Evolutionary conservation across 2,113 vertebrate species (phyloP).

Genomic region (Macquaria australasica): DNA sequence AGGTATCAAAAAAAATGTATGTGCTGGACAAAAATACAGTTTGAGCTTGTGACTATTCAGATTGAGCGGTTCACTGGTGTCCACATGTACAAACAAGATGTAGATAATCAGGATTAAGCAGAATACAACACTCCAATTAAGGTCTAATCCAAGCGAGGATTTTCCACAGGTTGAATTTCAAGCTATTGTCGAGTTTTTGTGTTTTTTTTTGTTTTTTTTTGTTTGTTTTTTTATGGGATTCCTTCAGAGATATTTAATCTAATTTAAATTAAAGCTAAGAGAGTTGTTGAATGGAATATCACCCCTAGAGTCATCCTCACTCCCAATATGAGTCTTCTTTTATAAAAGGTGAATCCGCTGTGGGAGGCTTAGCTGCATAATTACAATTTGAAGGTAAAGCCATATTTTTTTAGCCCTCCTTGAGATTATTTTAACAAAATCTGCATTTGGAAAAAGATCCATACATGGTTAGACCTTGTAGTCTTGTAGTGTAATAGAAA

Average conservation of each 20-base stretch:
- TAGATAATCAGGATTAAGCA: conserved; percentile 56
- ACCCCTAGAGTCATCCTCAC: background rate
- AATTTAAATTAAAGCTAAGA: background rate
- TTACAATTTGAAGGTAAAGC: background rate
- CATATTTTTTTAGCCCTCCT: background rate
- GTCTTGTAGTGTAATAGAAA: background rate
- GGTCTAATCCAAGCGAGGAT: background rate
- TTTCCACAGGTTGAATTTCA: conserved; percentile 20
- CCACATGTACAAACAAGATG: conserved; percentile 41
- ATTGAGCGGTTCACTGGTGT: conserved; percentile 12
- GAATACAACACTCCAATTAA: conserved; percentile 21
- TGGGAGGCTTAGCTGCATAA: background rate
- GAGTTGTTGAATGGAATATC: background rate
- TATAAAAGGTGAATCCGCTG: background rate
- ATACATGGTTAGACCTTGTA: background rate
- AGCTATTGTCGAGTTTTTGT: background rate
- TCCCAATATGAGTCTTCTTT: background rate
- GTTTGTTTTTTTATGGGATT: background rate
- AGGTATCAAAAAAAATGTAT: background rate
- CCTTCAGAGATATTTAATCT: background rate
- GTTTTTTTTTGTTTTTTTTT: background rate
- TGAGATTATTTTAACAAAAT: background rate
- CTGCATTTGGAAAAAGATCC: background rate
- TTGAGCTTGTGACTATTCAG: background rate
- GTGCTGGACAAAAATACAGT: background rate